These are phyloP conservation scores for Actias luna DNA, from an alignment of 2,888 invertebrate genomes.

Conservation along the genomic window DNA sequence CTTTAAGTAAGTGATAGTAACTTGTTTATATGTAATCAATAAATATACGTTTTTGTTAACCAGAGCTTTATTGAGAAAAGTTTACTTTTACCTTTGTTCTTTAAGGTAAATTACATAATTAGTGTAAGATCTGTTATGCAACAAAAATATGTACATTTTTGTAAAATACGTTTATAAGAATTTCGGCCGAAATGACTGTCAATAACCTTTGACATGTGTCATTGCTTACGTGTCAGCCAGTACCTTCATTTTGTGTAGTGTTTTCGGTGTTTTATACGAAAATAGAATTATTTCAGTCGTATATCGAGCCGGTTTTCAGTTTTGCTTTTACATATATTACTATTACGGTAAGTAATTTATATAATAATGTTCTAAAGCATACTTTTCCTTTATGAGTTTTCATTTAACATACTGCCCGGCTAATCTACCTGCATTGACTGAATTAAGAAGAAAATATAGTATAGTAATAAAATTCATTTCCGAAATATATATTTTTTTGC, in stretches of 20 bases:
- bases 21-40: not conserved
- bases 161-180: not conserved
- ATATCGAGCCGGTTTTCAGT: not conserved
- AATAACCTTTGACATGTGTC: slow-evolving; percentile 83
- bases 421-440: not conserved
- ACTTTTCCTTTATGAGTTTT: not conserved
- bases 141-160: slow-evolving; percentile 1
- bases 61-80: not conserved
- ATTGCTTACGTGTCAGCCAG: slow-evolving; percentile 79
- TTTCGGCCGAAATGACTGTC: slow-evolving; percentile 46
- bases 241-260: slow-evolving; percentile 54
- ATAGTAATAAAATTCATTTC: not conserved
- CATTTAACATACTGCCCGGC: not conserved
- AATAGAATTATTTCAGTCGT: not conserved
- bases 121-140: not conserved
- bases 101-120: not conserved
- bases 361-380: not conserved
- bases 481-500: not conserved
- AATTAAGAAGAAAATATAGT: not conserved
- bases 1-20: not conserved
- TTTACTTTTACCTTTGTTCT: not conserved
- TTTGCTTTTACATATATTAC: not conserved
- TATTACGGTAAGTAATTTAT: not conserved
- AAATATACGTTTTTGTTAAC: not conserved
- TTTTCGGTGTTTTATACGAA: slow-evolving; percentile 23